Evolutionary conservation across 2,888 invertebrate genomes (phyloP).

Genomic region (Neoascia interrupta): DNA sequence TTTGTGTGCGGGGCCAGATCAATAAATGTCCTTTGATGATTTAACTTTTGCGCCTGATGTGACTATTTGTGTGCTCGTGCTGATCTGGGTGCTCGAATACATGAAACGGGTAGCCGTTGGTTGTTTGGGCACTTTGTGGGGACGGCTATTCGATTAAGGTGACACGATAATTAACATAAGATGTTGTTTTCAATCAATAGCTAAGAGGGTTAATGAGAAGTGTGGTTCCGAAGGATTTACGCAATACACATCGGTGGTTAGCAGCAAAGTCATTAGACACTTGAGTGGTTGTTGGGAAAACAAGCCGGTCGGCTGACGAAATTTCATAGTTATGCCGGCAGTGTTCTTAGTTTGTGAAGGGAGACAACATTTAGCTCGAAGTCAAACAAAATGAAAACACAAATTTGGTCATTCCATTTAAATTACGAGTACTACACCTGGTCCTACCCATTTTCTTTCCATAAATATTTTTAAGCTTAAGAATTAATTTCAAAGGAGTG

Average conservation of each 20-base stretch:
- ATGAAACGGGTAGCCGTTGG: conserved; percentile 14
- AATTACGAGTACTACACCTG: too few species aligned
- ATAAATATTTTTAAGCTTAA: too few species aligned
- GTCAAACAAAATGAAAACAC: too few species aligned
- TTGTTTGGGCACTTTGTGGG: conserved; percentile 7
- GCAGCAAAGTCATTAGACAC: too few species aligned
- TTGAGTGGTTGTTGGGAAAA: too few species aligned
- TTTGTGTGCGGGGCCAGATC: conserved; percentile 21
- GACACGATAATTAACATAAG: conserved; percentile 26
- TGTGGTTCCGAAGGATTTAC: background rate
- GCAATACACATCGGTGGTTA: conserved; percentile 4
- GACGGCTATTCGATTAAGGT: conserved; percentile 6
- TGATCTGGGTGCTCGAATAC: background rate
- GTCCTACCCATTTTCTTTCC: too few species aligned
- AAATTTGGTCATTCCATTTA: too few species aligned
- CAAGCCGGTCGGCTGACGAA: too few species aligned
- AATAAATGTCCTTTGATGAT: conserved; percentile 52
- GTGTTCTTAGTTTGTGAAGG: too few species aligned
- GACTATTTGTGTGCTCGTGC: background rate
- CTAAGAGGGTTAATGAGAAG: background rate
- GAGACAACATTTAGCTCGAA: too few species aligned
- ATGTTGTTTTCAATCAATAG: conserved; percentile 14
- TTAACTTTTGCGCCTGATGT: conserved; percentile 21
- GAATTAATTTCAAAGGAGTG: too few species aligned
- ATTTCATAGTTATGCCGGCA: too few species aligned